Base-by-base conservation (phyloP, 2,888 invertebrate species). In the Boloria selene region DNA sequence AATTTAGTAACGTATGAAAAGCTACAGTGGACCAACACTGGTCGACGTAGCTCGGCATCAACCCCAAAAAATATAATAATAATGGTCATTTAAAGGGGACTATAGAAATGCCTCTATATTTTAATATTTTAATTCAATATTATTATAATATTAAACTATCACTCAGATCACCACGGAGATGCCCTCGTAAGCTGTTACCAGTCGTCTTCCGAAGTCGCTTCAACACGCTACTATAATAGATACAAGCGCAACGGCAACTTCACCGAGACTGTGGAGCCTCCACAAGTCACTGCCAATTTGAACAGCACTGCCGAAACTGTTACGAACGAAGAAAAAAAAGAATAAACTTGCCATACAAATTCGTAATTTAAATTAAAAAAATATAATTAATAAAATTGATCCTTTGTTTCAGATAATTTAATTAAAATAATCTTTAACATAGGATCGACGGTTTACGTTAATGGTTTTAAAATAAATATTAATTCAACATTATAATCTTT, bases 101-200 rank as follows among this genome's bases (percentile, higher is more conserved):
- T 38, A 31, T 38, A 10, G 1, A 38, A 38, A 10, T 38, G 10
- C 31, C 10, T 10, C 10, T 7, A 38, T 38, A 38, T 38, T 49
- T n/a, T 7, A 49, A 6, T 49, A 16, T 16, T 16, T 16, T 49
- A 16, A 49, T 49, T 49, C 14, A 38, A 38, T 10, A 10, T 26
- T 26, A 26, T 14, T 18, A 14, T n/a, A 26, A n/a, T 13, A n/a
- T 45, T 3, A n/a, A 51, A 16, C 44, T 58, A 1, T 18, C 13
- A 5, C 22, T 79, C 93, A 74, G 97, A 96, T 65, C 93, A 88
- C 65, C 86, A 90, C 50, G 94, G 94, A 18, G 94, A 94, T 77
- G 94, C 94, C 1, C 83, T 94, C 14, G 86, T 93, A 67, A 93
- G 93, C 78, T 94, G 94, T 78, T 93, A 94, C 73, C 87, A 90